These are phyloP conservation scores for Nemapogon koenigi DNA, from an alignment of 2,888 invertebrate genomes.

Conservation along the genomic window DNA sequence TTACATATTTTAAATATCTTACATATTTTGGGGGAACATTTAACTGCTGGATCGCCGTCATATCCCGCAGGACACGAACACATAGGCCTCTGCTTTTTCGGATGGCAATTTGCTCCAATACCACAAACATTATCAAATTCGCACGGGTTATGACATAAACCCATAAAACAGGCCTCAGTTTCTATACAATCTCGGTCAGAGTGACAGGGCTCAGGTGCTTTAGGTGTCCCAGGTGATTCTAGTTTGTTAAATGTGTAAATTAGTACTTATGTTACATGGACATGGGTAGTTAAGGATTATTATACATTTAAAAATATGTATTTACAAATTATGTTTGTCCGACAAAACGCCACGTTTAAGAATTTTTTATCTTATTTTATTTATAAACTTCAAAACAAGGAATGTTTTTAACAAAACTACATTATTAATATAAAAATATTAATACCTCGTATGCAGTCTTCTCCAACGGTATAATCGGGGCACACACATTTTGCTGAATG, in stretches of 20 bases:
- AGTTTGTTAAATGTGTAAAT: slow-evolving; percentile 54
- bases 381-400: no score
- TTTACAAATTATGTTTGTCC: slow-evolving; percentile 8
- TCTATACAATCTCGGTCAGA: slow-evolving; percentile 85
- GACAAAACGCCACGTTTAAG: slow-evolving; percentile 4
- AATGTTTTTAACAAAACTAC: no score
- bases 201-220: slow-evolving; percentile 80
- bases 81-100: slow-evolving; percentile 83
- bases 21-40: slow-evolving; percentile 82
- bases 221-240: slow-evolving; percentile 75
- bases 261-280: slow-evolving; percentile 39
- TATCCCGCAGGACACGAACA: slow-evolving; percentile 82
- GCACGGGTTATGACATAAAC: slow-evolving; percentile 83
- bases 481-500: slow-evolving; percentile 71
- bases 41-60: slow-evolving; percentile 82
- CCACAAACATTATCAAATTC: slow-evolving; percentile 82
- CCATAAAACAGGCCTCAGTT: slow-evolving; percentile 83
- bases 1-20: slow-evolving; percentile 66
- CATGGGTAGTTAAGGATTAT: slow-evolving; percentile 5
- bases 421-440: slow-evolving; percentile 6
- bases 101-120: slow-evolving; percentile 76
- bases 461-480: slow-evolving; percentile 62
- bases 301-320: slow-evolving; percentile 3
- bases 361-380: background rate
- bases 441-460: slow-evolving; percentile 69